phyloP scores from a whole-genome alignment of 2,113 vertebrate species.

The Phodopus roborovskii region DNA sequence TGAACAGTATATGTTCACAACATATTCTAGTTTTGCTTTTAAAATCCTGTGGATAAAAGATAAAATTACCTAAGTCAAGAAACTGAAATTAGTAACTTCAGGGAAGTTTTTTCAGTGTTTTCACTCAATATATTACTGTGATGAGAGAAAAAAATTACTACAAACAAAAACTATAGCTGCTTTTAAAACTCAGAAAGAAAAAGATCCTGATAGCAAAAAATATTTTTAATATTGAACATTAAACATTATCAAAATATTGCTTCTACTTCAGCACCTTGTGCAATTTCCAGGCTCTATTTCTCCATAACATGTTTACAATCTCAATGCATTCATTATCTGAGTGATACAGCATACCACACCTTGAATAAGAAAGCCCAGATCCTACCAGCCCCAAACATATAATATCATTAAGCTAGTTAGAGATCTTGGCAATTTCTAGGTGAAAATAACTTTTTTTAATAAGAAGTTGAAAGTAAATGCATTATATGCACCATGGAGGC shows the following conservation, averaged over 20 bases:
- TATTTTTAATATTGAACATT: not conserved
- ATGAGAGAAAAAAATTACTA: not conserved
- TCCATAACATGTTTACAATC: not conserved
- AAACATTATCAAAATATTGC: not conserved
- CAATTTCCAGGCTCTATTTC: not conserved
- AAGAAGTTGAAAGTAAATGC: not conserved
- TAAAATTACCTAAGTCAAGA: not conserved
- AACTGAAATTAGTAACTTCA: not conserved
- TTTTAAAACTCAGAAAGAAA: not conserved
- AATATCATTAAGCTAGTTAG: not conserved
- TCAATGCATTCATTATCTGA: not conserved
- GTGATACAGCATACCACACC: not conserved
- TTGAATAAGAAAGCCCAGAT: not conserved
- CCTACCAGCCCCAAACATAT: not conserved
- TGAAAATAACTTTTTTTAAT: not conserved
- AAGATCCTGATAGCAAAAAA: not conserved
- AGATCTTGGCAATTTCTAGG: not conserved
- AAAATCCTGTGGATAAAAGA: not conserved
- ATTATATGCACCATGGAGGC: not conserved
- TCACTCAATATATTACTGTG: not conserved
- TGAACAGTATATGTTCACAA: not conserved
- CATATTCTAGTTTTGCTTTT: not conserved
- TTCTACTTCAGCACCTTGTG: not conserved
- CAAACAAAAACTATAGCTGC: not conserved
- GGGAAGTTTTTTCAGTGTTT: not conserved